Conservation (phyloP, 2,888 invertebrate genomes). For the Margaritifera margaritifera region DNA sequence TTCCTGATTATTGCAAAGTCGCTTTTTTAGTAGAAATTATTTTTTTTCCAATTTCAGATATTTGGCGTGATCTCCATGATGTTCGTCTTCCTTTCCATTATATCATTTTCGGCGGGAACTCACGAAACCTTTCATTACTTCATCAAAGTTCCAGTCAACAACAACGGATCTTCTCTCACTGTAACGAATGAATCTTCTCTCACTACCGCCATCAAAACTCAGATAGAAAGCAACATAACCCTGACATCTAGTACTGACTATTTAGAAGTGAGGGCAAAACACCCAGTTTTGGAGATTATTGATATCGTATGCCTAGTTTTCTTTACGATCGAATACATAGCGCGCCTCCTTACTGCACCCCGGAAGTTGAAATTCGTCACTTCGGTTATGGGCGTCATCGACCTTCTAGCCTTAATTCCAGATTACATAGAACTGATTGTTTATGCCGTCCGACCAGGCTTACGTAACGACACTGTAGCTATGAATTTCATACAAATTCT, state of each 20-base stretch:
- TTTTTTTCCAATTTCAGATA: slow-evolving; percentile 33
- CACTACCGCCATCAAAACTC: slow-evolving; percentile 3
- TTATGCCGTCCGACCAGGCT: slow-evolving; percentile 30
- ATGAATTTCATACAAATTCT: slow-evolving; percentile 53
- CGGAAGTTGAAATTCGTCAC: slow-evolving; percentile 27
- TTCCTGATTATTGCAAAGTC: background rate
- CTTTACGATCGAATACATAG: slow-evolving; percentile 40
- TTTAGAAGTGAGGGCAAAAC: slow-evolving; percentile 16
- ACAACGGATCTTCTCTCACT: background rate
- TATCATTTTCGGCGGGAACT: slow-evolving; percentile 46
- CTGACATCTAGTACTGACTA: background rate
- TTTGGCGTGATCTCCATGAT: slow-evolving; percentile 38
- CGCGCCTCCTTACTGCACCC: slow-evolving; percentile 28
- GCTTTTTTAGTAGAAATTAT: background rate
- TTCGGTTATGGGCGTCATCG: slow-evolving; percentile 40
- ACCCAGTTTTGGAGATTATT: slow-evolving; percentile 35
- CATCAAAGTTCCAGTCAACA: background rate
- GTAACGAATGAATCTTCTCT: background rate
- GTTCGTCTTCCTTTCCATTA: slow-evolving; percentile 42
- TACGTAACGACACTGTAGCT: slow-evolving; percentile 20
- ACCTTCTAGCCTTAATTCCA: slow-evolving; percentile 48
- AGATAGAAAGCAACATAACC: background rate
- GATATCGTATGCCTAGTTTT: slow-evolving; percentile 37
- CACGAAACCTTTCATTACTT: slow-evolving; percentile 33
- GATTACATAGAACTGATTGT: slow-evolving; percentile 59